Evolutionary conservation across 2,113 vertebrate species (phyloP), one percentile per base, ranked within the genome.

Genomic region (Cairina moschata): DNA sequence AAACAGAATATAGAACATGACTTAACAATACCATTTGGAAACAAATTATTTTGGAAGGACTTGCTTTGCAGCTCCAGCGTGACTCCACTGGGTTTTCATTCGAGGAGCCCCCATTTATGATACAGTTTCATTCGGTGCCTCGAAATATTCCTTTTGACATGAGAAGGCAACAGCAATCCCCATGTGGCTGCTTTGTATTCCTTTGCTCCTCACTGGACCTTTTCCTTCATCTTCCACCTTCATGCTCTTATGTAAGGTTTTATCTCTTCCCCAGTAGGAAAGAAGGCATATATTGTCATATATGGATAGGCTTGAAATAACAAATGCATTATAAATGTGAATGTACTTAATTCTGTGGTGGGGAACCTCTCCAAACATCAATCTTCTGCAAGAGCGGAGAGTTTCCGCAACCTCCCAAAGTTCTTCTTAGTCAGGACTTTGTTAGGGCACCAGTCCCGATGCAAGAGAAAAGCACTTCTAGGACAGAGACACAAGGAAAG

Each of bases 171-270:
- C 14, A 65, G n/a, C 44, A 68, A 4, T 26, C 31, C n/a, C 55
- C 1, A 0, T 9, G 21, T 28, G 4, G 26, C 13, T 67, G 38
- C 15, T 93, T 63, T 75, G 13, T 8, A 69, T 2, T 10, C 21
- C 2, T 8, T 83, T 75, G 16, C 74, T 90, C 62, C 29, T 78
- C 44, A 22, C 2, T 36, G 52, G 23, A 65, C 3, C 31, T 89
- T 73, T 75, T 84, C 29, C 72, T 22, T 40, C 55, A 50, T 66
- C 28, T 7, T 89, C 46, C 73, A 54, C 15, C 10, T 66, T 46
- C 8, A 5, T 13, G 32, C 23, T 72, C 8, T 75, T 46, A 65
- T 0, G 0, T 29, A 54, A 22, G 22, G 15, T 31, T 86, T 83
- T 81, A 15, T 8, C n/a, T 90, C 50, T 59, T 60, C 50, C 4